Base-by-base conservation (phyloP, 2,797 vertebrate species). In the Picus viridis region DNA sequence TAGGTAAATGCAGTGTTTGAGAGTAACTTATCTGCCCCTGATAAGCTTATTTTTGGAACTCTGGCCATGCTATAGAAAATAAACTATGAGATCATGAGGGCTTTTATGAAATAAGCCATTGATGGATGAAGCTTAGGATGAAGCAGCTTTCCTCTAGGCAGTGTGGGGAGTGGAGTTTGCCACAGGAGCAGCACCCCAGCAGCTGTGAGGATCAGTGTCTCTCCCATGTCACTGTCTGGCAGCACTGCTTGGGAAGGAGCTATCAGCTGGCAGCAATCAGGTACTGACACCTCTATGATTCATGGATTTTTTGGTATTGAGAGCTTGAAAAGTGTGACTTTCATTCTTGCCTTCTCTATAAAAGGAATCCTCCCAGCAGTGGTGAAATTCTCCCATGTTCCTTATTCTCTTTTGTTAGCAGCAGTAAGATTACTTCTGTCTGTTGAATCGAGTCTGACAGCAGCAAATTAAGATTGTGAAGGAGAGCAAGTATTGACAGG, bases 31-130 rank as follows among this genome's bases (percentile, higher is more conserved):
- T 83, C 67, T 89, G 41, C 75, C 89, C 30, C 6, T n/a, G 15
- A 63, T 0, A 2, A 73, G 39, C 73, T 91, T 89, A 87, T 92
- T 92, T 62, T 65, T 85, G 59, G 78, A 57, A 61, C 77, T 78
- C 22, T 17, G 62, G 49, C 45, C 53, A n/a, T 73, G 32, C 58
- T 93, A 94, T 90, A 30, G 82, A 94, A 92, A 89, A 87, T 53
- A 56, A 87, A 20, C 64, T 90, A 70, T 89, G 84, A 94, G 18
- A 49, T 94, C 86, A 93, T 85, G 72, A 78, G 70, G 45, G 45
- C 27, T 91, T 87, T 14, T 59, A 86, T 92, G 93, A 94, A 95
- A 83, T 86, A 93, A 85, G 79, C 80, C 85, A 91, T 92, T 95
- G 93, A 89, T 94, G 49, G 64, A 79, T 79, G 77, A 93, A 47